A percentile compares a stretch with the other conserved stretches of the same genome.
Conservation (phyloP, 1,140 invertebrate genomes). For the Hyposmocoma kahamanoa region DNA sequence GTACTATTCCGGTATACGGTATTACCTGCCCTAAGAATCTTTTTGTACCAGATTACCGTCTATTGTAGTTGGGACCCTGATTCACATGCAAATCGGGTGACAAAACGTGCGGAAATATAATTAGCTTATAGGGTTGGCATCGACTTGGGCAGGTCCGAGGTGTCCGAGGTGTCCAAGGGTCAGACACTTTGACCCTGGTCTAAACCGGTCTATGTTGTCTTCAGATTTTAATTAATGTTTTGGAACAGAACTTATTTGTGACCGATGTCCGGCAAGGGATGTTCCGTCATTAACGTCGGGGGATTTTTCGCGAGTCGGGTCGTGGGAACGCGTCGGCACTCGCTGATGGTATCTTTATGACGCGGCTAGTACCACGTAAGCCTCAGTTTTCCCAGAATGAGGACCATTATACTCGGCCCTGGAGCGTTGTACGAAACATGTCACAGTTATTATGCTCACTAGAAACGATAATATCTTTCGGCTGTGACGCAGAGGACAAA, state of each 20-base stretch:
- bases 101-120: slow-evolving; percentile 67
- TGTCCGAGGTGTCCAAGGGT: slow-evolving; percentile 43
- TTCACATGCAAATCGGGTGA: slow-evolving; percentile 59
- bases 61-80: slow-evolving; percentile 43
- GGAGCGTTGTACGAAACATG: slow-evolving; percentile 56
- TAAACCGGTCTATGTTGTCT: slow-evolving; percentile 55
- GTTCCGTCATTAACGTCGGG: slow-evolving; percentile 16
- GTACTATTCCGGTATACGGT: slow-evolving; percentile 22
- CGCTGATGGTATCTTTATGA: slow-evolving; percentile 60
- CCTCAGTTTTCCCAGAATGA: slow-evolving; percentile 56
- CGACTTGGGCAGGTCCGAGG: slow-evolving; percentile 20
- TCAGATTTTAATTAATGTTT: slow-evolving; percentile 63
- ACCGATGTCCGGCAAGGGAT: slow-evolving; percentile 51
- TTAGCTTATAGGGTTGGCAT: slow-evolving; percentile 47
- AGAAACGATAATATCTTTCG: slow-evolving; percentile 63
- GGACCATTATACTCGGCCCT: slow-evolving; percentile 52
- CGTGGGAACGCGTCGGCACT: slow-evolving; percentile 50
- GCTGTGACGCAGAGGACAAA: slow-evolving; percentile 44
- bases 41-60: slow-evolving; percentile 31
- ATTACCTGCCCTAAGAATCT: slow-evolving; percentile 29
- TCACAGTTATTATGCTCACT: slow-evolving; percentile 66
- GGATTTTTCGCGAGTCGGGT: slow-evolving; percentile 42
- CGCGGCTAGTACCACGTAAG: slow-evolving; percentile 45
- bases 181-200: slow-evolving; percentile 35
- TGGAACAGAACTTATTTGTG: slow-evolving; percentile 40